Evolutionary conservation across 2,888 invertebrate genomes (phyloP).

Genomic region (Euphydryas editha): DNA sequence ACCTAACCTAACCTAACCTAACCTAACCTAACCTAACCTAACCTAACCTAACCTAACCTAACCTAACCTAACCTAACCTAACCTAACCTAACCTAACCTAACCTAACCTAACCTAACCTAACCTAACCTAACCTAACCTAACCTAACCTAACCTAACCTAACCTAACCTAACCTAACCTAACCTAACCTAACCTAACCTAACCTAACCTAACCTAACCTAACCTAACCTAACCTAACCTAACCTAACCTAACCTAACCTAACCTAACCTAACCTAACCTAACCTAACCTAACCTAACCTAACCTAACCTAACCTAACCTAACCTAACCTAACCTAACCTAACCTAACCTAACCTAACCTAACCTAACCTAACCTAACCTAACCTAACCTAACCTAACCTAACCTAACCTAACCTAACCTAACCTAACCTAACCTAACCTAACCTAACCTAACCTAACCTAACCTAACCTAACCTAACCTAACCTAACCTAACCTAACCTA

Average conservation of each 20-base stretch:
- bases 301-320: conserved; percentile 43
- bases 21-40: conserved; percentile 36
- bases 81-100: conserved; percentile 31
- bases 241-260: conserved; percentile 41
- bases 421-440: conserved; percentile 36
- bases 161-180: conserved; percentile 45
- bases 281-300: conserved; percentile 41
- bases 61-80: conserved; percentile 36
- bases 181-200: conserved; percentile 34
- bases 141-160: conserved; percentile 47
- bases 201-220: conserved; percentile 37
- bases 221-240: conserved; percentile 33
- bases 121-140: conserved; percentile 32
- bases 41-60: conserved; percentile 36
- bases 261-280: conserved; percentile 42
- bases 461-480: conserved; percentile 38
- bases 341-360: conserved; percentile 42
- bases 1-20: conserved; percentile 43
- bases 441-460: conserved; percentile 44
- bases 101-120: conserved; percentile 16
- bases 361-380: conserved; percentile 39
- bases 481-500: conserved; percentile 37
- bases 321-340: conserved; percentile 44
- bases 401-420: conserved; percentile 39
- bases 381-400: conserved; percentile 42